These are phyloP conservation scores for Leptinotarsa lineolata DNA, from an alignment of 1,140 invertebrate genomes.

Conservation along the genomic window DNA sequence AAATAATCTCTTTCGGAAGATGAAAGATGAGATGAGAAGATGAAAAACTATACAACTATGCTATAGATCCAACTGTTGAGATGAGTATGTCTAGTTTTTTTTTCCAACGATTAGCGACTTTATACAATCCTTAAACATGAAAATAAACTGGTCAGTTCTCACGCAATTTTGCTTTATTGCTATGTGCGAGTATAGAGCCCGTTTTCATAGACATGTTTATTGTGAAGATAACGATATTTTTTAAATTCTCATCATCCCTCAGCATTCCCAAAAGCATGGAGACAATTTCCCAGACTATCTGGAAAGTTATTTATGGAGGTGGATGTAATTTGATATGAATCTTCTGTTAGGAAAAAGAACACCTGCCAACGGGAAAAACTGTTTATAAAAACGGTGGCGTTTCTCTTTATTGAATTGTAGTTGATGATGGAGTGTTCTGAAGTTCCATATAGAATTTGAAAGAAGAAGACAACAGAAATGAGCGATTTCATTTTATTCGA, in stretches of 20 bases:
- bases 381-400: not conserved
- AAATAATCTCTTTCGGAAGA: too few species aligned
- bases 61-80: too few species aligned
- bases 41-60: too few species aligned
- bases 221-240: conserved; percentile 2
- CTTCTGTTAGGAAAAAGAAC: not conserved
- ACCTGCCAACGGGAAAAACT: not conserved
- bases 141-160: not conserved
- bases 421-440: too few species aligned
- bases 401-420: not conserved
- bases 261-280: not conserved
- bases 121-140: too few species aligned
- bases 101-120: too few species aligned
- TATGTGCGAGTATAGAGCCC: not conserved
- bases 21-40: too few species aligned
- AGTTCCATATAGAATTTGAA: too few species aligned
- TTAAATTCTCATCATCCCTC: not conserved
- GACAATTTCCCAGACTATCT: not conserved
- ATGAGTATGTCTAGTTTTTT: too few species aligned
- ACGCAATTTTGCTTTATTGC: not conserved
- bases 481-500: too few species aligned
- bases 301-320: not conserved
- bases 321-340: conserved; percentile 4
- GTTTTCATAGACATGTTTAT: not conserved
- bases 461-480: too few species aligned